These are phyloP conservation scores for Acronicta alni DNA, from an alignment of 2,888 invertebrate species.

Conservation along the genomic window DNA sequence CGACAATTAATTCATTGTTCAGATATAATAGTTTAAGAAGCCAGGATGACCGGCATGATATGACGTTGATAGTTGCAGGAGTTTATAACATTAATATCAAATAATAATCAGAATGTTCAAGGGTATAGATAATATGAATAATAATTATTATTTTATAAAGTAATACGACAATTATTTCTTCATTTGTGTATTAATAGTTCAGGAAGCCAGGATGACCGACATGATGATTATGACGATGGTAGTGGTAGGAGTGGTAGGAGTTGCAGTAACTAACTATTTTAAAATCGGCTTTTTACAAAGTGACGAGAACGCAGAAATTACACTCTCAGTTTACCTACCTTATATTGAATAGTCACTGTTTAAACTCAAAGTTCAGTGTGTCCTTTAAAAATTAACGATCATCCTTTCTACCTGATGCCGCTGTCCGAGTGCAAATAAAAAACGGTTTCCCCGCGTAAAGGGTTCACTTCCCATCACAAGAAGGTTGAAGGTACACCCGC, in stretches of 20 bases:
- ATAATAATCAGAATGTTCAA: no score
- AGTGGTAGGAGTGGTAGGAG: no score
- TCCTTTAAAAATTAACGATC: constrained; percentile 89
- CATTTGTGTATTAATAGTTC: constrained; percentile 21
- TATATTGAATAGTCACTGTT: constrained; percentile 68
- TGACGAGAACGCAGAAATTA: constrained; percentile 18
- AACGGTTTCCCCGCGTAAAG: constrained; percentile 88
- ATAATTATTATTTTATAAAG: no score
- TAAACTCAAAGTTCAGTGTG: constrained; percentile 80
- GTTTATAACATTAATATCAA: constrained; percentile 7
- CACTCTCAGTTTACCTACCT: constrained; percentile 29
- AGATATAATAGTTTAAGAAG: constrained; percentile 14
- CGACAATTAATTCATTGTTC: constrained; percentile 43
- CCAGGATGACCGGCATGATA: background rate
- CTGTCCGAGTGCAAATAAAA: constrained; percentile 89
- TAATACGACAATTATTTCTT: constrained; percentile 38
- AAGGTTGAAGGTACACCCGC: constrained; percentile 79
- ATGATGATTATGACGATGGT: no score
- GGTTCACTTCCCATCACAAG: constrained; percentile 90
- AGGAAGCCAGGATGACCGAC: background rate
- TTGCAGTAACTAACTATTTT: constrained; percentile 1
- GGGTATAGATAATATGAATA: no score
- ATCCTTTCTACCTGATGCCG: constrained; percentile 89
- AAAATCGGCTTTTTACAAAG: constrained; percentile 18
- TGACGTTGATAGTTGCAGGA: no score